Conservation (phyloP, 2,113 vertebrate genomes). For the Sphyrna mokarran region DNA sequence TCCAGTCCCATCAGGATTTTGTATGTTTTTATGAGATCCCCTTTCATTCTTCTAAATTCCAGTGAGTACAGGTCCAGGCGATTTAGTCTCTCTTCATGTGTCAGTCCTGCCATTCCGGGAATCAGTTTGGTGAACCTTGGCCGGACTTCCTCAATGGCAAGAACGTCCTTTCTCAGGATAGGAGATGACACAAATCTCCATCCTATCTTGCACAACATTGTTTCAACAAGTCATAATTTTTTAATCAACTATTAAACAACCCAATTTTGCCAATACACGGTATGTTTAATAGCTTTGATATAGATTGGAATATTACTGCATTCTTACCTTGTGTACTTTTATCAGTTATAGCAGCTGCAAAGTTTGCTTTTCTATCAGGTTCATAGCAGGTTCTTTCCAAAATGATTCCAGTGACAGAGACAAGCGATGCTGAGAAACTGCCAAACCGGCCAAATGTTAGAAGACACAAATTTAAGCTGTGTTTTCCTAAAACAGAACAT, state of each 20-base stretch:
- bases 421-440: constrained; percentile 27
- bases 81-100: too few relatives aligned
- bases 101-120: too few relatives aligned
- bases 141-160: too few relatives aligned
- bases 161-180: too few relatives aligned
- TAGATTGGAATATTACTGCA: not conserved
- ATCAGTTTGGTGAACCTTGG: too few relatives aligned
- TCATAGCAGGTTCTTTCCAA: constrained; percentile 19
- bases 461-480: not conserved
- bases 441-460: not conserved
- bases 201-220: not conserved
- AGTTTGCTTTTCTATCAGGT: not conserved
- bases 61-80: too few relatives aligned
- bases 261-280: not conserved
- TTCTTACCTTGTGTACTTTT: not conserved
- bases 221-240: not conserved
- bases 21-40: too few relatives aligned
- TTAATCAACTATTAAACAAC: not conserved
- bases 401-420: constrained; percentile 22
- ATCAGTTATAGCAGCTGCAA: not conserved
- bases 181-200: constrained; percentile 41
- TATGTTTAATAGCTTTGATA: not conserved
- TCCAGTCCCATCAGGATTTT: too few relatives aligned
- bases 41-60: too few relatives aligned
- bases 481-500: not conserved